Conservation (phyloP, 2,797 vertebrate species). For the Tapirus indicus region DNA sequence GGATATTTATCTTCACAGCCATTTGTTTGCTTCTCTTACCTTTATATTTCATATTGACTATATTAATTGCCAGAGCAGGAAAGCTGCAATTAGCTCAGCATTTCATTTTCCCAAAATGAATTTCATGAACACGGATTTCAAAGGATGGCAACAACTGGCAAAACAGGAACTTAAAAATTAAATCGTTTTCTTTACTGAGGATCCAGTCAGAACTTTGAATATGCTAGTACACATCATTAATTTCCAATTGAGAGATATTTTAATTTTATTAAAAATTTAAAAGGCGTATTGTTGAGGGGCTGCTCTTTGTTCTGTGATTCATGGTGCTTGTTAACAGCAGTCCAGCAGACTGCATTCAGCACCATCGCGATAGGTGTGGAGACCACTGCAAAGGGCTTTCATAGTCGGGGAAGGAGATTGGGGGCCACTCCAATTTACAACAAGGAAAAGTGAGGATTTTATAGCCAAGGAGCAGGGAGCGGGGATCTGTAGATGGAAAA, state of each 20-base stretch:
- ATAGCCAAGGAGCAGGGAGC: neutral
- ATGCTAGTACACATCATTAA: neutral
- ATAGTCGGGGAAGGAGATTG: neutral
- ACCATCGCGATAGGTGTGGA: no score
- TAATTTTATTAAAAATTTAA: neutral
- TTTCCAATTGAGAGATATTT: neutral
- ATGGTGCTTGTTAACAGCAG: neutral
- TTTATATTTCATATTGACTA: neutral
- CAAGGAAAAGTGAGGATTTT: neutral
- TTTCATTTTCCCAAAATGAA: neutral
- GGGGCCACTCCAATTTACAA: neutral
- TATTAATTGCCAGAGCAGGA: neutral
- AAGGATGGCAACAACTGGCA: neutral
- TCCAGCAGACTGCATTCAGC: neutral
- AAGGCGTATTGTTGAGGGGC: neutral
- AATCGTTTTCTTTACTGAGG: neutral
- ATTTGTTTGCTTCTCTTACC: neutral
- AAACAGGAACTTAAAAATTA: neutral
- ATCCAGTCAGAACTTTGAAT: neutral
- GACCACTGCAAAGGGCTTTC: neutral
- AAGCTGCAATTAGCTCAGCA: neutral
- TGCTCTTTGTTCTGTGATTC: neutral
- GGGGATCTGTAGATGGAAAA: neutral
- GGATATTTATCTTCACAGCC: neutral
- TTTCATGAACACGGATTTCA: neutral